These are phyloP conservation scores for Hyla sarda DNA, from an alignment of 2,113 vertebrate species.

Conservation along the genomic window DNA sequence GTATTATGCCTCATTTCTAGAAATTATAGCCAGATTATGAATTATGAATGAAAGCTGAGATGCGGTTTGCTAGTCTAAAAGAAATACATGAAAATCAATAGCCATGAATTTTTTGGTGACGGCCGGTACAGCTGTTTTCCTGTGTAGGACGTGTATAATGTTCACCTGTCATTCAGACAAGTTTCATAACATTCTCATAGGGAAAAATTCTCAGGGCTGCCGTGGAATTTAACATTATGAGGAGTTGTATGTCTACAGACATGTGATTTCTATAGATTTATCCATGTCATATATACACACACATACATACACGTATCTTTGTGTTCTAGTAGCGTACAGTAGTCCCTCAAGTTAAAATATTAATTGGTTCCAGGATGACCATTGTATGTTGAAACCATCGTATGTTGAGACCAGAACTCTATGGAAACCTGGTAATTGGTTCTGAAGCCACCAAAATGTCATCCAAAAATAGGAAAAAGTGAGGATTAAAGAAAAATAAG, in stretches of 20 bases:
- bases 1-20: slow-evolving; percentile 31
- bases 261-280: too few species aligned
- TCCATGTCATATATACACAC: too few species aligned
- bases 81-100: slow-evolving; percentile 34
- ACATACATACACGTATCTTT: too few species aligned
- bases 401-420: too few species aligned
- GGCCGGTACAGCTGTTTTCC: slow-evolving; percentile 25
- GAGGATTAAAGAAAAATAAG: too few species aligned
- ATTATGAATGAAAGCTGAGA: slow-evolving; percentile 29
- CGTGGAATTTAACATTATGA: not conserved
- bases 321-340: too few species aligned
- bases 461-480: too few species aligned
- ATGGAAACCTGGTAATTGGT: too few species aligned
- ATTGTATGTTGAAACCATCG: too few species aligned
- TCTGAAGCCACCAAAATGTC: too few species aligned
- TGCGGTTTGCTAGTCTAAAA: slow-evolving; percentile 1
- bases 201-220: not conserved
- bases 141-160: slow-evolving; percentile 22
- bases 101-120: slow-evolving; percentile 28
- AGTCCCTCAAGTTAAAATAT: too few species aligned
- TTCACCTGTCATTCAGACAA: slow-evolving; percentile 17
- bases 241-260: not conserved
- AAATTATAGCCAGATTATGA: slow-evolving; percentile 37
- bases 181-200: not conserved
- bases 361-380: too few species aligned